Evolutionary conservation across 1,140 invertebrate genomes (phyloP).

Genomic region (Halesus radiatus): DNA sequence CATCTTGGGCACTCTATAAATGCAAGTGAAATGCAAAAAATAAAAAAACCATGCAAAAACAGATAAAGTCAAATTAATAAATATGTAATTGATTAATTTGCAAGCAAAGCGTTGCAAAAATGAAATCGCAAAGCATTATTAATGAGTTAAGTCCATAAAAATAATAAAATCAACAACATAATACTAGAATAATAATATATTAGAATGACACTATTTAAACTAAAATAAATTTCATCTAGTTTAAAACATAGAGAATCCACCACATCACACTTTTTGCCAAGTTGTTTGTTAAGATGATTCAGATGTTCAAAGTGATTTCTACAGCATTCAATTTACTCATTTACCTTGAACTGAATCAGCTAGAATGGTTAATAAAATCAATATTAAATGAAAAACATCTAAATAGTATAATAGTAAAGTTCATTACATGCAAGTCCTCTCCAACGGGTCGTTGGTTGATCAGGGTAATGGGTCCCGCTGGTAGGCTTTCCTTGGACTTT

Average conservation of each 20-base stretch:
- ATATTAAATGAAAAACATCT: too few species aligned
- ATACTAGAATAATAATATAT: not conserved
- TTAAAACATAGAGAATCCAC: not conserved
- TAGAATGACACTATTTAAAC: not conserved
- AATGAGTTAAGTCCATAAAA: constrained; percentile 1
- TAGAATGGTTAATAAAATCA: too few species aligned
- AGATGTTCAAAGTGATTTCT: too few species aligned
- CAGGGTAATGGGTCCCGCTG: constrained; percentile 93
- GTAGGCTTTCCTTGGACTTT: constrained; percentile 90
- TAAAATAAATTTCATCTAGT: not conserved
- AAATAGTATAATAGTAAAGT: not conserved
- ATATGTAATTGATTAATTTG: constrained; percentile 19
- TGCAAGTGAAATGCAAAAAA: constrained; percentile 52
- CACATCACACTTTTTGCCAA: too few species aligned
- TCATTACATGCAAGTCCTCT: constrained; percentile 92
- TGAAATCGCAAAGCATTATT: not conserved
- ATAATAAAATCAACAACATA: not conserved
- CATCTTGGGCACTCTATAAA: constrained; percentile 53
- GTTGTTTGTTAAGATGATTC: not conserved
- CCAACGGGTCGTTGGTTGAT: constrained; percentile 96
- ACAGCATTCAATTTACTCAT: too few species aligned
- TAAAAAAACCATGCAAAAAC: constrained; percentile 47
- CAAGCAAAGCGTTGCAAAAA: constrained; percentile 36
- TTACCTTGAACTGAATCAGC: too few species aligned
- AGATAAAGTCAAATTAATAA: constrained; percentile 24